Conservation (phyloP, 2,888 invertebrate genomes). For the Harpagoxenus sublaevis region DNA sequence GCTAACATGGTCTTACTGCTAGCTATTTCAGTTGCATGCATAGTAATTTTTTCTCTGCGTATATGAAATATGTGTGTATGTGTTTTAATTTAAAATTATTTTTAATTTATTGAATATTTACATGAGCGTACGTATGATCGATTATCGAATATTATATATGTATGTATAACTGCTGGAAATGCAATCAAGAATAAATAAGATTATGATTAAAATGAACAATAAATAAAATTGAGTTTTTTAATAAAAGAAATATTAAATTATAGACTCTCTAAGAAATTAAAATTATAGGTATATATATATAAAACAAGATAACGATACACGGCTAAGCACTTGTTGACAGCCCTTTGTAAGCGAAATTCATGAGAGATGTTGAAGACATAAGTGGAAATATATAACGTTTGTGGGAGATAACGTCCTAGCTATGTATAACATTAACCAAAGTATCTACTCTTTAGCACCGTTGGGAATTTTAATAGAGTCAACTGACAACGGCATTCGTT, state of each 20-base stretch:
- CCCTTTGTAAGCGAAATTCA: slow-evolving; percentile 25
- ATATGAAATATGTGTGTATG: background rate
- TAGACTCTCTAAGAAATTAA: background rate
- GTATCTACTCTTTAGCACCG: background rate
- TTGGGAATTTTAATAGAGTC: slow-evolving; percentile 40
- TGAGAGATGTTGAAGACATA: slow-evolving; percentile 24
- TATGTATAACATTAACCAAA: slow-evolving; percentile 23
- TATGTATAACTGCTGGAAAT: background rate
- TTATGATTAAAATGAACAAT: background rate
- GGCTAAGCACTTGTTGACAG: slow-evolving; percentile 21
- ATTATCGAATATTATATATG: background rate
- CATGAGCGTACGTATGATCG: background rate
- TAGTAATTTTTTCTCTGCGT: slow-evolving; percentile 25
- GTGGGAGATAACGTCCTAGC: slow-evolving; percentile 19
- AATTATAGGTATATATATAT: background rate
- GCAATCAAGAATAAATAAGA: background rate
- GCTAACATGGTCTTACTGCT: background rate
- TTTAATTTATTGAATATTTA: background rate
- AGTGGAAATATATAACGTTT: slow-evolving; percentile 48
- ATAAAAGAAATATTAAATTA: background rate
- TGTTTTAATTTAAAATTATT: background rate
- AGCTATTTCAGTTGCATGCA: slow-evolving; percentile 17
- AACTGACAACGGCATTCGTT: slow-evolving; percentile 4
- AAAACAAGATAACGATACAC: background rate
- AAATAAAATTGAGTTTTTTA: background rate